Base-by-base conservation (phyloP, 1,140 invertebrate genomes). In the Ceratosolen solmsi region DNA sequence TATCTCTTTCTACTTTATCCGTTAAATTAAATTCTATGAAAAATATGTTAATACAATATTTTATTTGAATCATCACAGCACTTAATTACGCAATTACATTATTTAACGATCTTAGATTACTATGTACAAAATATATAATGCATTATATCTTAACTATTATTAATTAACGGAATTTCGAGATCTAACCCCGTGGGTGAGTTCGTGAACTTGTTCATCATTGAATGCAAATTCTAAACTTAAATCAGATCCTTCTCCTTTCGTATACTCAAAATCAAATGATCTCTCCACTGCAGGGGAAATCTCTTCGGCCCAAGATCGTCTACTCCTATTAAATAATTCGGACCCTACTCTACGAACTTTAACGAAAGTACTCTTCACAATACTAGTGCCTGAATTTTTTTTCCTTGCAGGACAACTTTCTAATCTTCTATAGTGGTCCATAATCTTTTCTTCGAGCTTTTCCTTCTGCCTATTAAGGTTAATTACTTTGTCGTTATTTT, bases 401-500 rank as follows among this genome's bases (percentile, higher is more conserved):
- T 63, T 65, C 27, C 49, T 75, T 15, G 46, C 30, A 4, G 71
- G 25, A 7, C 58, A 30, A 20, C 41, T 72, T 0, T 60, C 56
- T 20, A 65, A 9, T 5, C 33, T 49, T 15, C 60, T 33, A 27
- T 81, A 81, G 2, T 75, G 79, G 0, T 81, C 79, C 79, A 82
- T 82, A 15, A 82, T 77, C 22, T 82, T 82, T n/a, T 78, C 56
- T 27, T 82, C 81, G 27, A 82, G 70, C 33, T 82, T 82, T 58
- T 82, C 81, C 27, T 82, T 82, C 20, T 78, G 74, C 0, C 75
- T 49, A 2, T 3, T 60, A 7, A 82, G 56, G 1, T 82, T n/a
- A 5, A 36, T 82, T 17, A 78, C 33, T 22, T 63, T 56, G 13
- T 82, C 81, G 33, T 13, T 71, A 13, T 51, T 60, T 9, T 63